phyloP scores from a whole-genome alignment of 1,140 invertebrate genomes.

The Habropoda laboriosa region DNA sequence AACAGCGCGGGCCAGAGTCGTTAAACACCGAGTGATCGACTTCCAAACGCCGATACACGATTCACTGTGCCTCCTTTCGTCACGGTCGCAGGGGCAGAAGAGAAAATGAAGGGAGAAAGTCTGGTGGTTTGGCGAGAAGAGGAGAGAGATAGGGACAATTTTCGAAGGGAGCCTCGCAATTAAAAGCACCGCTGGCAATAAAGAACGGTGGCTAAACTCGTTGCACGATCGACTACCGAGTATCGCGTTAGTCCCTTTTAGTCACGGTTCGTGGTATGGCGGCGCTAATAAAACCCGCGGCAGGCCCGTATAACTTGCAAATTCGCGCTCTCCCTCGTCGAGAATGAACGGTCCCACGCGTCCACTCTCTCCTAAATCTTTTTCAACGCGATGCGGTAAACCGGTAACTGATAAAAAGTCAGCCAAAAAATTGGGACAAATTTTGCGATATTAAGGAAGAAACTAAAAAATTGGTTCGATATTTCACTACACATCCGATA shows the following conservation, averaged over 20 bases:
- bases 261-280: constrained; percentile 62
- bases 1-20: constrained; percentile 47
- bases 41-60: constrained; percentile 63
- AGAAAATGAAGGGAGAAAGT: not conserved
- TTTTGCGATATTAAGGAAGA: not conserved
- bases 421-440: too few relatives aligned
- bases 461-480: not conserved
- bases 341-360: constrained; percentile 53
- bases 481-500: not conserved
- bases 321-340: constrained; percentile 65
- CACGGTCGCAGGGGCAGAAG: constrained; percentile 38
- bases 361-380: not conserved
- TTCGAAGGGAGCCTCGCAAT: constrained; percentile 61
- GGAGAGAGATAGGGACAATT: constrained; percentile 41
- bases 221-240: constrained; percentile 68
- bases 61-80: constrained; percentile 64
- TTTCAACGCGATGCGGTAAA: not conserved
- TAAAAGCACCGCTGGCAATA: constrained; percentile 62
- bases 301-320: constrained; percentile 78
- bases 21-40: constrained; percentile 59
- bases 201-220: constrained; percentile 65
- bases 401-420: too few relatives aligned
- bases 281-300: constrained; percentile 55
- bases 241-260: constrained; percentile 65
- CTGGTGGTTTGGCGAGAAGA: not conserved